phyloP scores from a whole-genome alignment of 2,888 invertebrate genomes.

The Malthinus seriepunctatus region DNA sequence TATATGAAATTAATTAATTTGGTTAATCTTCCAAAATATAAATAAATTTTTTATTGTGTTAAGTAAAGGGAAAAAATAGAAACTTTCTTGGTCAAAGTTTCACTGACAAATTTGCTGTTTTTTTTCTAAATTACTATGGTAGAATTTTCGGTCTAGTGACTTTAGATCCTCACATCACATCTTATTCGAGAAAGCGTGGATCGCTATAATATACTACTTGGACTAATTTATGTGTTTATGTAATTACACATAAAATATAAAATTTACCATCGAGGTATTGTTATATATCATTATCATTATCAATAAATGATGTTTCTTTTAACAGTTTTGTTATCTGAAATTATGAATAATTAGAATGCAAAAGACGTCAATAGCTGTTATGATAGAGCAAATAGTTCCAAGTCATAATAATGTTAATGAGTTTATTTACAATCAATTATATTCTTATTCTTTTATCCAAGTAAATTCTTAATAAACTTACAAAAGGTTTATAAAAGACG shows the following conservation, averaged over 20 bases:
- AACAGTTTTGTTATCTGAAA: constrained; percentile 14
- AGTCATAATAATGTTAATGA: neutral
- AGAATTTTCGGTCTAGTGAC: constrained; percentile 28
- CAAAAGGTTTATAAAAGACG: constrained; percentile 28
- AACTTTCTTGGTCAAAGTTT: constrained; percentile 23
- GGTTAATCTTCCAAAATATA: neutral
- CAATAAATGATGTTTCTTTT: constrained; percentile 13
- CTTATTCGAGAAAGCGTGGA: constrained; percentile 35
- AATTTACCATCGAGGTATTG: constrained; percentile 21
- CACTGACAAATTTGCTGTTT: constrained; percentile 27
- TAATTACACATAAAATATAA: constrained; percentile 43
- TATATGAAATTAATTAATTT: constrained; percentile 1
- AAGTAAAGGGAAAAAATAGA: constrained; percentile 1
- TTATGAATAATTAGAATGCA: constrained; percentile 19
- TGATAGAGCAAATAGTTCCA: neutral
- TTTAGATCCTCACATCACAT: constrained; percentile 34
- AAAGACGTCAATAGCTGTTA: constrained; percentile 18
- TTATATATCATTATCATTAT: constrained; percentile 20
- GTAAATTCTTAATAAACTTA: neutral
- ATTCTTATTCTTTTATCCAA: neutral
- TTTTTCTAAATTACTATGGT: constrained; percentile 27
- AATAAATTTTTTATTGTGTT: constrained; percentile 3
- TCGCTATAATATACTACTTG: constrained; percentile 38
- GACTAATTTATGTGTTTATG: constrained; percentile 45
- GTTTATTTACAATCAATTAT: neutral